Base-by-base conservation (phyloP, 37 sponge, comb jelly and placozoan species). In the Aplysina aerophoba region DNA sequence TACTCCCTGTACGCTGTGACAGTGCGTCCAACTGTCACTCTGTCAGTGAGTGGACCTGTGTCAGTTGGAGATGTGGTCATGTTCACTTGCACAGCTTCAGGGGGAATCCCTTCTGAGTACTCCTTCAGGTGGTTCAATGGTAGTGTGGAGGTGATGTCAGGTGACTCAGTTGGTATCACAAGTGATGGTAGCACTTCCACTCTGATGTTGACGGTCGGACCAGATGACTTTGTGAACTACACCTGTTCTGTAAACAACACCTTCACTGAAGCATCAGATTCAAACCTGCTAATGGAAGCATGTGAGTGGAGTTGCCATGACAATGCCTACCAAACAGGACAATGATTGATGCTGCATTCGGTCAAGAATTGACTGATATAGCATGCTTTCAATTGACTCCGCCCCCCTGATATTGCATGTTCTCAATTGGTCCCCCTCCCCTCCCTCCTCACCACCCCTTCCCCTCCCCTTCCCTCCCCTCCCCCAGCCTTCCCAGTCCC, bases 61-160 rank as follows among this genome's bases (percentile, higher is more conserved):
- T 41, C 78, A 21, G 78, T 75, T 40, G 78, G 78, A 12, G 78
- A 36, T n/a, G 25, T 14, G 37, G 78, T 30, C 40, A 41, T 50
- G 1, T 54, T 75, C 53, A 41, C 13, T 24, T 75, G 78, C 40
- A 59, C 60, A 57, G 86, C 86, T 28, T 44, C 79, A 55, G 86
- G 86, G 63, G 79, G 53, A 30, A 22, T 54, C 27, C 68, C 84
- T 13, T 25, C 69, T 19, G 30, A 57, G 31, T 40, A 59, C 84
- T 53, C 72, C 54, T 75, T 75, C 78, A 75, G 44, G 37, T 75
- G 78, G 78, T 40, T 16, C 3, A 22, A 16, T 15, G 25, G 3
- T 15, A 41, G 53, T 41, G 44, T 14, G 17, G 25, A 75, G 2
- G 14, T 36, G 1, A 3, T 40, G 15, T 40, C 78, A 21, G 15